Evolutionary conservation across 2,797 vertebrate species (phyloP).

Genomic region (Callimico goeldii): DNA sequence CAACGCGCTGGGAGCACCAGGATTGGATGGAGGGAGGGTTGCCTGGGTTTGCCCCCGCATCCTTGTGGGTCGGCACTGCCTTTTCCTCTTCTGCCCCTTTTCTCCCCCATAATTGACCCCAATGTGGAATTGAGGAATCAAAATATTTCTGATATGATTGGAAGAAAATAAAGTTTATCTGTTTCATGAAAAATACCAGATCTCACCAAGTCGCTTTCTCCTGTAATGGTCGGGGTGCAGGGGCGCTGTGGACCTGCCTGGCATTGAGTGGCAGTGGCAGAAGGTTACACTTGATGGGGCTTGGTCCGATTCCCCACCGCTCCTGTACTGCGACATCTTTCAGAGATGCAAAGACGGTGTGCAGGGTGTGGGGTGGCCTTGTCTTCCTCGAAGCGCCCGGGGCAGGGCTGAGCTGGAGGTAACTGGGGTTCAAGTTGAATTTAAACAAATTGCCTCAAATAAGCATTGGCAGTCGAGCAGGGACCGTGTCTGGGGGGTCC

Average conservation of each 20-base stretch:
- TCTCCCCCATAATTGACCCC: neutral
- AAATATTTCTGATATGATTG: neutral
- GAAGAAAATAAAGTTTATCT: neutral
- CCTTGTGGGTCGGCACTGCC: accelerated
- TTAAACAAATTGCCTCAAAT: neutral
- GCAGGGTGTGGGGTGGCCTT: accelerated
- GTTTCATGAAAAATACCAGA: neutral
- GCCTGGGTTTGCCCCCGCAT: neutral
- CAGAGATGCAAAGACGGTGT: neutral
- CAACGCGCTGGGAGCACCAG: neutral
- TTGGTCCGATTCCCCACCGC: neutral
- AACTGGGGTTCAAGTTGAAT: neutral
- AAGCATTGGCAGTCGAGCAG: neutral
- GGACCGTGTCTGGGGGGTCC: accelerated
- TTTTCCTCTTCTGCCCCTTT: neutral
- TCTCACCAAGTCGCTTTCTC: neutral
- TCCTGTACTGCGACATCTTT: neutral
- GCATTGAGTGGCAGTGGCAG: neutral
- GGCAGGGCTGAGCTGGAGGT: neutral
- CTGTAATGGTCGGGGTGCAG: neutral
- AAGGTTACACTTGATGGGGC: neutral
- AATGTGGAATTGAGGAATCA: neutral
- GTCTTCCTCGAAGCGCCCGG: accelerated
- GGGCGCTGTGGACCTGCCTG: neutral
- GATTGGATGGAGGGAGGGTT: neutral